Base-by-base conservation (phyloP, 2,888 invertebrate species). In the Parapristionchus giblindavisi region DNA sequence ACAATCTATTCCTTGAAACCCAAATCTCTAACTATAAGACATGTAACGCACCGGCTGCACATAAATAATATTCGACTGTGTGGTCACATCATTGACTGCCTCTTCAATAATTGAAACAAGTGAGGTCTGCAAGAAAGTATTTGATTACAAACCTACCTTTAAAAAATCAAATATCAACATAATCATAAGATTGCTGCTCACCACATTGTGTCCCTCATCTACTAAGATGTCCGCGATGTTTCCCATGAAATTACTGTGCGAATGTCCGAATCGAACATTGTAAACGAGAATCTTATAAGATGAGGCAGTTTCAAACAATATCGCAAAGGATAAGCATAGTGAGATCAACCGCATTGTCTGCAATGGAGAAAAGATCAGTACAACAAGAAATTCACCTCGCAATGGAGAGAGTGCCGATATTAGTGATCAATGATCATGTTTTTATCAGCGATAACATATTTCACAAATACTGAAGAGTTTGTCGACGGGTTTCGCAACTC, bases 131-230 rank as follows among this genome's bases (percentile, higher is more conserved):
- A 68, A 29, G 43, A 14, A 1, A 43, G 8, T 8, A 43, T 14
- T 14, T 43, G 43, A 43, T 43, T 14, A 43, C 8, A 43, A 43
- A 14, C 17, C 17, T 14, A 14, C 6, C 3, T 1, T 17, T 2
- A 14, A 17, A 14, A 14, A 43, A 27, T 43, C 43, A 27, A 14
- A 27, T 3, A 36, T 29, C 2, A 1, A 60, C 8, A 21, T 36
- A 60, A 5, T 29, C 3, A 17, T 34, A 32, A 32, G 34, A 58
- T 34, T 27, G 4, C 34, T 4, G 60, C 73, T 66, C n/a, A 80
- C 80, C 58, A 80, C 78, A 56, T 80, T 76, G 73, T 80, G 75
- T 14, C 80, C 80, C 14, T 75, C 80, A 43, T 77, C 76, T 2
- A 77, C 75, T 1, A 80, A 51, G 24, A 78, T 75, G 70, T 80